Base-by-base conservation (phyloP, 2,113 vertebrate species). In the Pygoscelis adeliae region DNA sequence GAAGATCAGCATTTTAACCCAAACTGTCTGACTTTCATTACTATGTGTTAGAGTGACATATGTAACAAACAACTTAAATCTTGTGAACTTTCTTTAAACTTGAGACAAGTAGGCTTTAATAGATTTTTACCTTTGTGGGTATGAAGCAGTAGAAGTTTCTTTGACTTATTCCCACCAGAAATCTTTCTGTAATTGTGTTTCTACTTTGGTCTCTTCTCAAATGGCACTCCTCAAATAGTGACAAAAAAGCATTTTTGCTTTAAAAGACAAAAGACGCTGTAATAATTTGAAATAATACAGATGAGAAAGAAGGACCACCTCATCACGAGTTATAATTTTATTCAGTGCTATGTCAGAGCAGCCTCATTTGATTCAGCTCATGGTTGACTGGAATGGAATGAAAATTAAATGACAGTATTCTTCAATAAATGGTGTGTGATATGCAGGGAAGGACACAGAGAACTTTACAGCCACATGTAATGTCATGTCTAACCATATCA, bases 31-130 rank as follows among this genome's bases (percentile, higher is more conserved):
- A 78, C 71, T 97, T 94, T 86, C 78, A 92, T 91, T 97, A 78
- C 4, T 93, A 36, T 12, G 7, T 90, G 72, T 92, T 96, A 85
- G 78, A 93, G 55, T 89, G 70, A 85, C 36, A 59, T 53, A 70
- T 44, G 78, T 53, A 92, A 85, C 78, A 97, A 96, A 69, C 72
- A 95, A 61, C 73, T 90, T 90, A 93, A 92, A 94, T n/a, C 53
- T 95, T 91, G 32, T 81, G 74, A 92, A 93, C 71, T 92, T 96
- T 87, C 77, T 97, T 97, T 92, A 95, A 96, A 94, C 67, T 91
- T 93, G 79, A 86, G 78, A 90, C 34, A 97, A 96, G 26, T 38
- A 96, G 66, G 73, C 61, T 97, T 94, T 97, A 95, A 93, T 71
- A 93, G 74, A 90, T 89, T 96, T 97, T 92, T 93, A 93, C 70